phyloP scores from a whole-genome alignment of 2,797 vertebrate species.

The Sparus aurata region DNA sequence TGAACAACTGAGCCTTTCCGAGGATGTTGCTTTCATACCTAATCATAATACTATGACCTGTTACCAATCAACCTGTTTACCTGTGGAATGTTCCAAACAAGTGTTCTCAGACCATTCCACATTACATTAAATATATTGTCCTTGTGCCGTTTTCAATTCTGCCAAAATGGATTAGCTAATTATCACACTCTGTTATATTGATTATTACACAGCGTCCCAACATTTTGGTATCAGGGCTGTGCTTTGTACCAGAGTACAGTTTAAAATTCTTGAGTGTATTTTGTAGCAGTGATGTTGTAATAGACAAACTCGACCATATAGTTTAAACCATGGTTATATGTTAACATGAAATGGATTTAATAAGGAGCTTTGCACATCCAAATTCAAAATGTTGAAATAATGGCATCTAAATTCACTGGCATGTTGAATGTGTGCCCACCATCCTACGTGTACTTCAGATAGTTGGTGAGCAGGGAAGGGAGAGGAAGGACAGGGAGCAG shows the following conservation, averaged over 20 bases:
- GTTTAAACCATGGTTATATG: background rate
- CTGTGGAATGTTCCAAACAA: too few relatives aligned
- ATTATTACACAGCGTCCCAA: too few relatives aligned
- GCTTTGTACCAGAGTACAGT: background rate
- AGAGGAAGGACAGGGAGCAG: slow-evolving; percentile 91
- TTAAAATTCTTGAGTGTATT: background rate
- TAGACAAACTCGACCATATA: background rate
- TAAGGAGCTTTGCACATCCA: background rate
- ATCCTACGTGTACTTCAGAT: slow-evolving; percentile 91
- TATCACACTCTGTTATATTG: too few relatives aligned
- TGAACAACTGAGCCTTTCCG: too few relatives aligned
- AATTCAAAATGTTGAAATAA: slow-evolving; percentile 5
- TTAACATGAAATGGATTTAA: slow-evolving; percentile 8
- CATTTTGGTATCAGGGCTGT: too few relatives aligned
- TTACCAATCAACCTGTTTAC: too few relatives aligned
- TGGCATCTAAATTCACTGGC: background rate
- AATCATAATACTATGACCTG: too few relatives aligned
- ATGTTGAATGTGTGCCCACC: background rate
- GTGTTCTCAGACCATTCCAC: too few relatives aligned
- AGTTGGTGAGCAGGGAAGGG: slow-evolving; percentile 91
- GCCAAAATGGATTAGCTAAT: too few relatives aligned
- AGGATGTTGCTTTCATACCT: too few relatives aligned
- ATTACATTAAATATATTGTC: too few relatives aligned
- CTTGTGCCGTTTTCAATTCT: too few relatives aligned
- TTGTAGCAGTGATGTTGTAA: background rate